These are phyloP conservation scores for human DNA, from an alignment of 2,113 vertebrate species.

Conservation along the genomic window DNA sequence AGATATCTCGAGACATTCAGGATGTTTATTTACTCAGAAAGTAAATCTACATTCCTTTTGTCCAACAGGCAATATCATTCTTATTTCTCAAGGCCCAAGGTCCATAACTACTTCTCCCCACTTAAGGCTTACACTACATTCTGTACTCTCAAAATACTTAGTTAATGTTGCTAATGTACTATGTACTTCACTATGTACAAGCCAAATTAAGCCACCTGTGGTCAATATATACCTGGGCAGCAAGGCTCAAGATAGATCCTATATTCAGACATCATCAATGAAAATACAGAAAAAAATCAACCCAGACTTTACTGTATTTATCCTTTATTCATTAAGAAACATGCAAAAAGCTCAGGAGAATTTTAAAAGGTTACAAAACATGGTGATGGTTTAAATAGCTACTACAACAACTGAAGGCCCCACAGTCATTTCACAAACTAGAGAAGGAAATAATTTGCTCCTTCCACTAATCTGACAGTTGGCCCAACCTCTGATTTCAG, in stretches of 20 bases:
- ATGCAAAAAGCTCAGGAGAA: neutral
- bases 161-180: neutral
- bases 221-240: neutral
- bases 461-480: neutral
- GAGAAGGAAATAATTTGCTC: constrained; percentile 8
- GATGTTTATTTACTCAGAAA: constrained; percentile 6
- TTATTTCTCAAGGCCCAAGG: neutral
- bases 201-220: neutral
- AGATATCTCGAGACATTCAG: neutral
- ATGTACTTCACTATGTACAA: neutral
- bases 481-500: neutral
- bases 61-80: neutral
- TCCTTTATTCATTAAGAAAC: neutral
- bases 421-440: neutral
- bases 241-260: neutral
- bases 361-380: neutral
- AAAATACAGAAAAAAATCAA: constrained; percentile 5
- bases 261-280: neutral
- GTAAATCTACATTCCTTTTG: neutral
- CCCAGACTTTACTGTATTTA: neutral
- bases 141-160: neutral
- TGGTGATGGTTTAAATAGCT: neutral
- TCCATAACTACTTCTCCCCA: neutral
- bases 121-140: neutral
- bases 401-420: neutral